Percentiles rank a stretch among this genome's conserved stretches.
phyloP scores from a whole-genome alignment of 2,113 vertebrate genomes.

The Ivindomyrus marchei region DNA sequence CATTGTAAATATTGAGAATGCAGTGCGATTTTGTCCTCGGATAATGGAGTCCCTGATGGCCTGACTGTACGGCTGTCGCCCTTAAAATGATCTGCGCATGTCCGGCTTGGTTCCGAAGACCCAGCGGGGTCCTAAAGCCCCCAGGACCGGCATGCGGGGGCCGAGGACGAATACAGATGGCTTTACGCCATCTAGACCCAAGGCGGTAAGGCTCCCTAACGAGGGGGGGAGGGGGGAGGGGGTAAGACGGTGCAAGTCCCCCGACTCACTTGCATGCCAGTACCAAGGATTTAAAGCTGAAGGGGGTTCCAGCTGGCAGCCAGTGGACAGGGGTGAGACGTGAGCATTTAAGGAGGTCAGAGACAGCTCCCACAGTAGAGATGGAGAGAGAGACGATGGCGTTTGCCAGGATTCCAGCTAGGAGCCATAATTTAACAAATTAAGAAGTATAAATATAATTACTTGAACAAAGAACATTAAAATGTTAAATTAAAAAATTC shows the following conservation, averaged over 20 bases:
- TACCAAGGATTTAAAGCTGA: background rate
- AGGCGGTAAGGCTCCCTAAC: background rate
- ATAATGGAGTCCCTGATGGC: background rate
- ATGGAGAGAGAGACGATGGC: background rate
- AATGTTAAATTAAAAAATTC: background rate
- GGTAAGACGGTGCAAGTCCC: background rate
- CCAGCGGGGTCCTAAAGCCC: background rate
- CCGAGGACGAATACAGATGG: background rate
- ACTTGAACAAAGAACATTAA: conserved; percentile 7
- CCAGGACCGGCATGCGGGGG: background rate
- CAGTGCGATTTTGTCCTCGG: background rate
- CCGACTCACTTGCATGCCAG: background rate
- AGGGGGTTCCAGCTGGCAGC: background rate
- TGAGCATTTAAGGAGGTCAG: background rate
- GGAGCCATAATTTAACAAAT: background rate
- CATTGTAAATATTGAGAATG: background rate
- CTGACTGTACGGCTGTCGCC: background rate
- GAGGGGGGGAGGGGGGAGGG: background rate
- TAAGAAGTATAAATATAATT: conserved; percentile 8
- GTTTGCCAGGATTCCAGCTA: background rate
- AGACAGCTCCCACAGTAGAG: background rate
- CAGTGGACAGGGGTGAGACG: background rate
- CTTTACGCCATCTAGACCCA: background rate
- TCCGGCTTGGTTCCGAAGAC: background rate
- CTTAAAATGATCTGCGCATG: background rate